A percentile compares a stretch with the other conserved stretches of the same genome.
Evolutionary conservation across 2,797 vertebrate species (phyloP).

Genomic region (Rhynchotus rufescens): DNA sequence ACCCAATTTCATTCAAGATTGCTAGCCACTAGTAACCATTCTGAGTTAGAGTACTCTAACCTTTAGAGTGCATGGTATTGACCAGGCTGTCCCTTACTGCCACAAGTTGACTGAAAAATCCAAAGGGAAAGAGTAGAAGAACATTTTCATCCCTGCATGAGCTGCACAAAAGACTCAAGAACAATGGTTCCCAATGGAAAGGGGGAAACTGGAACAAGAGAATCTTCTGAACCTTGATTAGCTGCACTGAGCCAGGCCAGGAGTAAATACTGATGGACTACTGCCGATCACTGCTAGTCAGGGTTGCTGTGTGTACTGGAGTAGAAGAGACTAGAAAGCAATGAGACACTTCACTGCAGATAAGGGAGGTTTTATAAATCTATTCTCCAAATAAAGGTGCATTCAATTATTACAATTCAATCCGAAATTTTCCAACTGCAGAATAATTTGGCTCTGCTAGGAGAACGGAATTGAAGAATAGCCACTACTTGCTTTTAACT

Average conservation of each 20-base stretch:
- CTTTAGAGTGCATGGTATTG: background rate
- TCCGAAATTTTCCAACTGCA: background rate
- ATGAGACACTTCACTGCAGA: background rate
- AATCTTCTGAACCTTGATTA: constrained; percentile 1
- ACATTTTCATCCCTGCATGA: constrained; percentile 1
- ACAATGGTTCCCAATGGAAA: constrained; percentile 9
- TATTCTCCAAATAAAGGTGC: background rate
- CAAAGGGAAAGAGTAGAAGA: background rate
- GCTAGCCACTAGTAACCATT: background rate
- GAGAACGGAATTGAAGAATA: background rate
- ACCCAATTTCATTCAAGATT: constrained; percentile 7
- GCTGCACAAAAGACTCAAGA: constrained; percentile 40
- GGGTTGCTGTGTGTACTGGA: background rate
- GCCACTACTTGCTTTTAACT: background rate
- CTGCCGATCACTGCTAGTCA: background rate
- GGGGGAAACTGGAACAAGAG: background rate
- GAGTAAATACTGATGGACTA: background rate
- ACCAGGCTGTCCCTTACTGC: constrained; percentile 22
- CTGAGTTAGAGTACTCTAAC: background rate
- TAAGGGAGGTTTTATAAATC: background rate
- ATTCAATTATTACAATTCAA: background rate
- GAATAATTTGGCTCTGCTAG: background rate
- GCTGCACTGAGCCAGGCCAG: constrained; percentile 21
- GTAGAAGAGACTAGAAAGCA: background rate
- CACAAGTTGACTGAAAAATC: background rate